A percentile compares a stretch with the other conserved stretches of the same genome.
Evolutionary conservation across 2,113 vertebrate genomes (phyloP).

Genomic region (Cichladusa arquata): DNA sequence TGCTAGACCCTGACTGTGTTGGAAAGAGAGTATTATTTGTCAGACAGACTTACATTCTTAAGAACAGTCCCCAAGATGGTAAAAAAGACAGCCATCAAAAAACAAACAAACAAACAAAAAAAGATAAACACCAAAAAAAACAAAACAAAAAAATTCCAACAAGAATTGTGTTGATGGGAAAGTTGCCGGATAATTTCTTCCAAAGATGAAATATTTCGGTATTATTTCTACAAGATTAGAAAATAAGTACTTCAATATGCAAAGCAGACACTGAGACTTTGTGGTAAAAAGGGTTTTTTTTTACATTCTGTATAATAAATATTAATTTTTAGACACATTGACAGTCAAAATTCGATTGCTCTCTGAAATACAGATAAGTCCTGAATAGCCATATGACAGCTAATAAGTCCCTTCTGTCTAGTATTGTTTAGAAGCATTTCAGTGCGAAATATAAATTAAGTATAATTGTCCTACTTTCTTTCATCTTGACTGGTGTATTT

Average conservation of each 20-base stretch:
- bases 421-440: not conserved
- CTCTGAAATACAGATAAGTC: not conserved
- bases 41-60: not conserved
- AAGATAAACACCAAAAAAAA: not conserved
- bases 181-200: not conserved
- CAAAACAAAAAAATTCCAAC: accelerated
- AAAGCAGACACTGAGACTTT: not conserved
- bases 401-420: not conserved
- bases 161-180: not conserved
- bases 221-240: not conserved
- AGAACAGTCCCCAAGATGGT: not conserved
- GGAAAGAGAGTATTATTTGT: not conserved
- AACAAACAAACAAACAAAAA: not conserved
- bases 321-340: not conserved
- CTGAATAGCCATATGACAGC: not conserved
- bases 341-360: not conserved
- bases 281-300: not conserved
- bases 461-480: slow-evolving; percentile 42
- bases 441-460: not conserved
- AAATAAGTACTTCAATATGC: not conserved
- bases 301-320: not conserved
- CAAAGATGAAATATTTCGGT: not conserved
- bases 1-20: not conserved
- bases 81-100: not conserved
- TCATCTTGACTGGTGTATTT: not conserved